A percentile compares a stretch with the other conserved stretches of the same genome.
Evolutionary conservation across 2,113 vertebrate genomes (phyloP).

Genomic region (Cephalophus harveyi): DNA sequence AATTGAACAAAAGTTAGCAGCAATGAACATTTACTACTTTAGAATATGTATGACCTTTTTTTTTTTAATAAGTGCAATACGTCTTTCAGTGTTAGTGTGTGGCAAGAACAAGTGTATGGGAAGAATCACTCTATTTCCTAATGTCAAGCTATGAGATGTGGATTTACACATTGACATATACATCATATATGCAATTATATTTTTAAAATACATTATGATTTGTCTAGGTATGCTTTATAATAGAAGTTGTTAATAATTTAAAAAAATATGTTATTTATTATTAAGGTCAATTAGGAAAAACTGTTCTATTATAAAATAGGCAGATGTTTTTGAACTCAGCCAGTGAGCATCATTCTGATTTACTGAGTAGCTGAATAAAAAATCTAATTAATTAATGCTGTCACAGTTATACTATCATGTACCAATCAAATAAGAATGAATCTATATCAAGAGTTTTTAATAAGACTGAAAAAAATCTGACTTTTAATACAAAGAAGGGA

Average conservation of each 20-base stretch:
- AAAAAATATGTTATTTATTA: not conserved
- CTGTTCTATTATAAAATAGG: not conserved
- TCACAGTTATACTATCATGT: not conserved
- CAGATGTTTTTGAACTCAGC: not conserved
- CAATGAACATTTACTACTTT: not conserved
- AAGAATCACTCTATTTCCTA: not conserved
- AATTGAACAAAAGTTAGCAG: conserved; percentile 58
- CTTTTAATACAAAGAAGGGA: conserved; percentile 33
- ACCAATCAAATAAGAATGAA: conserved; percentile 4
- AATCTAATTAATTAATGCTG: not conserved
- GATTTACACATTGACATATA: not conserved
- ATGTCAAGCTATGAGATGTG: not conserved
- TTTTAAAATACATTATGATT: not conserved
- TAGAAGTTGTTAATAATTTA: not conserved
- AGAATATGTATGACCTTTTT: not conserved
- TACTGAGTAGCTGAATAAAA: not conserved
- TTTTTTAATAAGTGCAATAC: not conserved
- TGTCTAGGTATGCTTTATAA: not conserved
- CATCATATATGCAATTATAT: not conserved
- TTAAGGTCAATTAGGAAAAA: conserved; percentile 22
- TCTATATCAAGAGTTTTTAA: not conserved
- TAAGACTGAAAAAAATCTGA: not conserved
- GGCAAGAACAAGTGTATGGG: not conserved
- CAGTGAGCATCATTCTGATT: conserved; percentile 5
- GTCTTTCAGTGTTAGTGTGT: not conserved